Conservation (phyloP, 2,113 vertebrate species). For the Promerops cafer region DNA sequence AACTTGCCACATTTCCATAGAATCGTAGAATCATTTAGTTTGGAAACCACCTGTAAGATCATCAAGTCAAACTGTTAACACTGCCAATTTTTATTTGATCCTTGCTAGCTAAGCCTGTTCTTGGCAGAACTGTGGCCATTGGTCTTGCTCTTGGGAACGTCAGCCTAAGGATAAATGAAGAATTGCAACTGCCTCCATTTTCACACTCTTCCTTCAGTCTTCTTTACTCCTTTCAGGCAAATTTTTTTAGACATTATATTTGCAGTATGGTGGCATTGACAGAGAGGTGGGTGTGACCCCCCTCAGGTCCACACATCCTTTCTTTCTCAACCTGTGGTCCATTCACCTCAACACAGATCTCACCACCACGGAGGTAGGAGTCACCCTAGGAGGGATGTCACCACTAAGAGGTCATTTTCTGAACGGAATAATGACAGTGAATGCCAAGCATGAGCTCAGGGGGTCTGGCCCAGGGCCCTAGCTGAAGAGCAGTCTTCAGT, state of each 20-base stretch:
- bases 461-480: neutral
- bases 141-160: neutral
- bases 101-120: neutral
- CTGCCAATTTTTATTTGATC: neutral
- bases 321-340: neutral
- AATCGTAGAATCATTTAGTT: neutral
- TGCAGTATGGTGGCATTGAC: neutral
- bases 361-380: neutral
- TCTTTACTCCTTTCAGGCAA: neutral
- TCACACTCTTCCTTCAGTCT: neutral
- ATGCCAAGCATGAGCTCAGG: accelerated
- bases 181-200: neutral
- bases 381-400: neutral
- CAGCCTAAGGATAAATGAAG: neutral
- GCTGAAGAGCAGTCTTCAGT: neutral
- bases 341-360: neutral
- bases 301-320: neutral
- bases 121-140: neutral
- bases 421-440: neutral
- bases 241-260: neutral
- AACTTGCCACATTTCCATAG: neutral
- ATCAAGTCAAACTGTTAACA: neutral
- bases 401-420: neutral
- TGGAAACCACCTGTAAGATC: neutral
- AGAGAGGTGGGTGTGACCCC: neutral